A percentile compares a stretch with the other conserved stretches of the same genome.
phyloP scores from a whole-genome alignment of 2,888 invertebrate species.

The Calameuta pallipes region DNA sequence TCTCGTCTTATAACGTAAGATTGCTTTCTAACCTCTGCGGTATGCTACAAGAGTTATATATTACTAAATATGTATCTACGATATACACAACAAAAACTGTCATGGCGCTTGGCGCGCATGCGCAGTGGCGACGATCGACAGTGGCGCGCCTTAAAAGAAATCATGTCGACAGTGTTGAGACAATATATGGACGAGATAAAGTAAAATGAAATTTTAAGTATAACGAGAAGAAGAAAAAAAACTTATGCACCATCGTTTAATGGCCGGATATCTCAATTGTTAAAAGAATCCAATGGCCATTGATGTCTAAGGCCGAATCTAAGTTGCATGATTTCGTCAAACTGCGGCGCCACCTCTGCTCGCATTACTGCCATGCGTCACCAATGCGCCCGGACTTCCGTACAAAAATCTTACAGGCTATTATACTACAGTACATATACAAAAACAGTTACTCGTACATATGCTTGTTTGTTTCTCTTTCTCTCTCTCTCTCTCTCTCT shows the following conservation, averaged over 20 bases:
- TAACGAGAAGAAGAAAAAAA: no score
- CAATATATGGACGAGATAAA: background rate
- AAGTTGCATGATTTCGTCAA: no score
- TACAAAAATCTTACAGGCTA: conserved; percentile 54
- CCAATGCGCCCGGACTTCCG: conserved; percentile 23
- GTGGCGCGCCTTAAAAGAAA: conserved; percentile 47
- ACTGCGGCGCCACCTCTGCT: no score
- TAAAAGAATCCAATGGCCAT: conserved; percentile 8
- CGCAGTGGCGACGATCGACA: conserved; percentile 58
- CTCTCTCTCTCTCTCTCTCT: background rate
- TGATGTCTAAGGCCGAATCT: conserved; percentile 21
- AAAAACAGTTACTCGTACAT: conserved; percentile 35
- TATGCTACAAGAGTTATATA: conserved; percentile 50
- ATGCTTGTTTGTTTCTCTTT: background rate
- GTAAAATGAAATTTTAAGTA: no score
- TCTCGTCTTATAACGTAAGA: conserved; percentile 28
- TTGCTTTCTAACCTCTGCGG: conserved; percentile 29
- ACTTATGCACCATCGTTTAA: no score
- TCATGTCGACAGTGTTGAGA: background rate
- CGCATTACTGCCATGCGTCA: no score
- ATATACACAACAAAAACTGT: conserved; percentile 59
- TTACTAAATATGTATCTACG: conserved; percentile 58
- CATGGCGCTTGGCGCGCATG: conserved; percentile 68
- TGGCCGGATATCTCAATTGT: no score
- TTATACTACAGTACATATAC: conserved; percentile 63